Evolutionary conservation across 1,140 invertebrate species (phyloP).

Genomic region (Lasioglossum baleicum): DNA sequence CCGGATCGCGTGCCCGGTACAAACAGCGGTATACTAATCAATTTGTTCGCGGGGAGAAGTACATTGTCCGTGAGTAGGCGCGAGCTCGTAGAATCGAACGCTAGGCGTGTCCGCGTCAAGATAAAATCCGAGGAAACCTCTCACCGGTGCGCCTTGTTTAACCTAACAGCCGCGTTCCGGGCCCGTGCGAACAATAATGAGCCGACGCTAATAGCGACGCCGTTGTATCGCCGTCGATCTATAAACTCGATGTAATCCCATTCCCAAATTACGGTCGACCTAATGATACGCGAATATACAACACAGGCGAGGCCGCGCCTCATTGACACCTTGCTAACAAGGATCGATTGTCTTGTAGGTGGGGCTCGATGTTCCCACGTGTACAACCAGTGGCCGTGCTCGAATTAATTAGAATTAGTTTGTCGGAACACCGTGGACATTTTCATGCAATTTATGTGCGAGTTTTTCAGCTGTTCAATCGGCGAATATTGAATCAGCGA

Average conservation of each 20-base stretch:
- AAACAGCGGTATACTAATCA: constrained; percentile 27
- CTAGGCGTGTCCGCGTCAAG: constrained; percentile 38
- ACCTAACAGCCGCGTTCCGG: constrained; percentile 43
- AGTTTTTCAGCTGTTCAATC: no score
- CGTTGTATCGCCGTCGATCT: constrained; percentile 32
- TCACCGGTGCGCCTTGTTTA: constrained; percentile 45
- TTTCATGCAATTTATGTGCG: neutral
- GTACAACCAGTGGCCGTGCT: neutral
- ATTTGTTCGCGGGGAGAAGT: constrained; percentile 50
- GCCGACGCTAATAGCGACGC: constrained; percentile 38
- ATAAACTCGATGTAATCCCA: constrained; percentile 26
- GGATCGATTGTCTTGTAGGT: neutral
- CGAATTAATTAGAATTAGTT: neutral
- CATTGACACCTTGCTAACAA: constrained; percentile 9
- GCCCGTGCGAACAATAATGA: constrained; percentile 33
- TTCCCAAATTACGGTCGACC: constrained; percentile 41
- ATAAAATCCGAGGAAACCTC: constrained; percentile 55
- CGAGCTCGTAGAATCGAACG: constrained; percentile 44
- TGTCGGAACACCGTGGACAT: neutral
- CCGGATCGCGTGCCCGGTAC: constrained; percentile 9
- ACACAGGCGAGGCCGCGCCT: constrained; percentile 5
- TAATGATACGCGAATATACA: neutral
- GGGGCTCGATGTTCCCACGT: neutral
- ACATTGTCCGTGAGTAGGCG: constrained; percentile 42
- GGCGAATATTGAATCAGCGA: no score